A percentile compares a stretch with the other conserved stretches of the same genome.
These are phyloP conservation scores for Enteromius trimaculatus DNA, from an alignment of 2,797 vertebrate species.

Conservation along the genomic window DNA sequence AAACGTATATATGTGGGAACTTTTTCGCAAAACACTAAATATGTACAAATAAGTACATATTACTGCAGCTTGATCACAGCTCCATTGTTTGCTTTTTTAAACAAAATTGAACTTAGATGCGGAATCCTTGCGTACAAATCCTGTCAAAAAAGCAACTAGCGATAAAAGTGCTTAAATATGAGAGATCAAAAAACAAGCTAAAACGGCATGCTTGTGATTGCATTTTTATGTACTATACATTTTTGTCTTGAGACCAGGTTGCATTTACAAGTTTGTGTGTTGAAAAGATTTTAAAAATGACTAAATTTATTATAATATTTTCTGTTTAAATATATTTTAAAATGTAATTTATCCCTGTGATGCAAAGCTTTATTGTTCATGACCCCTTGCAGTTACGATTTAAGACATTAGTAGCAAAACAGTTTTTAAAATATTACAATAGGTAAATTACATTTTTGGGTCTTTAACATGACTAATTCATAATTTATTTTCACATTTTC, in stretches of 20 bases:
- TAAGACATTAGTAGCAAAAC: background rate
- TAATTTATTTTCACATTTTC: background rate
- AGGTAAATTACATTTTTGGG: background rate
- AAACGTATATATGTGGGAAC: background rate
- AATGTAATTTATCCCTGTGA: background rate
- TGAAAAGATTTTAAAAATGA: background rate
- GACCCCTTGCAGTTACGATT: background rate
- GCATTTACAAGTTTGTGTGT: background rate
- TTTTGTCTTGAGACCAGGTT: background rate
- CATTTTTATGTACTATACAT: background rate
- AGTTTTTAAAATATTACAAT: background rate
- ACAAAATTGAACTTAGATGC: background rate
- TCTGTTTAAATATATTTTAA: background rate
- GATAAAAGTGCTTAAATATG: background rate
- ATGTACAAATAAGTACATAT: background rate
- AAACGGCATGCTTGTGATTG: background rate
- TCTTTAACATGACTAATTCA: background rate
- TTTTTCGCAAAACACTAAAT: background rate
- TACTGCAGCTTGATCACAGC: background rate
- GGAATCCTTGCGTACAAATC: background rate
- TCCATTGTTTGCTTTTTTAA: background rate
- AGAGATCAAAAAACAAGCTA: background rate
- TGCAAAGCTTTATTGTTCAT: background rate
- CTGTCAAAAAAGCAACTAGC: background rate
- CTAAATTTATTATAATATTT: background rate